phyloP scores from a whole-genome alignment of 2,888 invertebrate species.

The Nomada flava region DNA sequence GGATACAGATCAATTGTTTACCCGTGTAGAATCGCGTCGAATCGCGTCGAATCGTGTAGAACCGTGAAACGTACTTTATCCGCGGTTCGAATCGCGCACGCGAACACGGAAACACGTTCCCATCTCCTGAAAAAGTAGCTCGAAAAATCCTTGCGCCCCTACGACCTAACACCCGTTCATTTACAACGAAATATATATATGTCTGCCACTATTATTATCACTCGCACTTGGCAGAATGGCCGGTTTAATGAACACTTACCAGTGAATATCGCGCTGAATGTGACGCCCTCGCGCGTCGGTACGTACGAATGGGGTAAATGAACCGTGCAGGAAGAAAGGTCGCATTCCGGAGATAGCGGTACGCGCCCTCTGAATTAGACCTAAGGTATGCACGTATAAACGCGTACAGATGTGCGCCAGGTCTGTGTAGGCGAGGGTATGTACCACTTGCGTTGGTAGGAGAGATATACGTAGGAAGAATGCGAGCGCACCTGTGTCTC shows the following conservation, averaged over 20 bases:
- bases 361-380: conserved; percentile 69
- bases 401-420: conserved; percentile 34
- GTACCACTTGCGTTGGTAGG: neutral
- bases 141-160: neutral
- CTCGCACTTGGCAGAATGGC: conserved; percentile 44
- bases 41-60: neutral
- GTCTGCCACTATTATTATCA: conserved; percentile 53
- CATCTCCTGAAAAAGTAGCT: neutral
- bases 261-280: conserved; percentile 65
- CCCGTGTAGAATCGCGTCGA: neutral
- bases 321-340: conserved; percentile 69
- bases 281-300: conserved; percentile 64
- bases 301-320: conserved; percentile 64
- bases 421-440: neutral
- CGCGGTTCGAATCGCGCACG: neutral
- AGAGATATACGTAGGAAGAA: conserved; percentile 1
- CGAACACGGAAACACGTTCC: neutral
- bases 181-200: conserved; percentile 14
- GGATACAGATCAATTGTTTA: conserved; percentile 33
- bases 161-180: neutral
- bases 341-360: conserved; percentile 67
- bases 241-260: conserved; percentile 71
- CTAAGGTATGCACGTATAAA: conserved; percentile 63
- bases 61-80: conserved; percentile 13
- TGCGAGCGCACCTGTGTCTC: conserved; percentile 1